phyloP scores from a whole-genome alignment of 2,797 vertebrate genomes.

The Xenops minutus region DNA sequence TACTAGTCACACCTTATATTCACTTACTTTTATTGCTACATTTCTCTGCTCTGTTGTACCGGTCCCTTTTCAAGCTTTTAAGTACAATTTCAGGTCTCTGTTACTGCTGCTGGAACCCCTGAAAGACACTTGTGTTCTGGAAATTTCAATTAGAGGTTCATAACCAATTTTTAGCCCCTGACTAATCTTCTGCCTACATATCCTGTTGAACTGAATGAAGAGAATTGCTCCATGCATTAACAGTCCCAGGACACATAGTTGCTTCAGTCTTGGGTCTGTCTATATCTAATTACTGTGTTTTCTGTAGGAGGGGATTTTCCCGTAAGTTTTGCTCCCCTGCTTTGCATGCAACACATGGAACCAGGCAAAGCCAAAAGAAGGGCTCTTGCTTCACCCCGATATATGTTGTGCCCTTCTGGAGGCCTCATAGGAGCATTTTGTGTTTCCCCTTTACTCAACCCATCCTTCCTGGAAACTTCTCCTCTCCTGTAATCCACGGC shows the following conservation, averaged over 20 bases:
- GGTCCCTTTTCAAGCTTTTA: neutral
- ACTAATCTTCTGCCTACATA: fast-evolving
- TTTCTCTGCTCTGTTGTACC: neutral
- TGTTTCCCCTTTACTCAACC: neutral
- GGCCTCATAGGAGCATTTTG: neutral
- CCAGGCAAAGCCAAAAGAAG: neutral
- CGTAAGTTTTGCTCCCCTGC: neutral
- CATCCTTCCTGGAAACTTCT: neutral
- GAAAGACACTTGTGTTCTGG: neutral
- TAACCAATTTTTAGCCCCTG: neutral
- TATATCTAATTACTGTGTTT: neutral
- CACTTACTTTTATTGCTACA: neutral
- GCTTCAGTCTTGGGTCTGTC: neutral
- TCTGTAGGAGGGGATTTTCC: neutral
- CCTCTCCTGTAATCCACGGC: neutral
- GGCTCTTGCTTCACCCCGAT: neutral
- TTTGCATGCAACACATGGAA: neutral
- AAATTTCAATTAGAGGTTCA: neutral
- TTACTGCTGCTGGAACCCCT: neutral
- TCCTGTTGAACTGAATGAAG: neutral
- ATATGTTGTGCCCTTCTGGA: neutral
- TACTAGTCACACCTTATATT: neutral
- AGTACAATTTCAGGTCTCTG: neutral
- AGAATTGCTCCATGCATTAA: neutral
- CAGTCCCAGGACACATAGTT: neutral